These are phyloP conservation scores for Edolisoma coerulescens DNA, from an alignment of 2,113 vertebrate species.

Conservation along the genomic window DNA sequence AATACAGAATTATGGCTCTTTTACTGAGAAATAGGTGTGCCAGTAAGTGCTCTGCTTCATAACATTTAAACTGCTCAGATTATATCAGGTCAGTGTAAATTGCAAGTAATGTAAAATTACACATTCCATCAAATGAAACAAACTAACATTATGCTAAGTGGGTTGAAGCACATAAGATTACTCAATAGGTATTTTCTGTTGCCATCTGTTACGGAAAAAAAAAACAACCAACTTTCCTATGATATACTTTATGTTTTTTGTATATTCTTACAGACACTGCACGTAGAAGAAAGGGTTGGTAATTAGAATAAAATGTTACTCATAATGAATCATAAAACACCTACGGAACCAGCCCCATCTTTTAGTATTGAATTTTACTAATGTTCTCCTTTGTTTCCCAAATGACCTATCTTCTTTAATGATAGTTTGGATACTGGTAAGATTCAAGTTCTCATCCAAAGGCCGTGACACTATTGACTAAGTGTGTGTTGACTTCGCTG, in stretches of 20 bases:
- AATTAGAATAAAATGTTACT: conserved; percentile 37
- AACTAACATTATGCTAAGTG: conserved; percentile 15
- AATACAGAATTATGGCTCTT: neutral
- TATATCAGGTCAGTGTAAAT: neutral
- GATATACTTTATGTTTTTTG: neutral
- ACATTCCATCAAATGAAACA: conserved; percentile 23
- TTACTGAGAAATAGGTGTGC: neutral
- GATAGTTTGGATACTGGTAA: conserved; percentile 36
- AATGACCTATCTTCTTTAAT: conserved; percentile 41
- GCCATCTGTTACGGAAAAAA: conserved; percentile 37
- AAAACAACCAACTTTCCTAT: neutral
- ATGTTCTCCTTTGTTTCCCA: conserved; percentile 22
- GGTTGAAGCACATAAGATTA: neutral
- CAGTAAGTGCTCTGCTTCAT: neutral
- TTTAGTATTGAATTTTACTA: conserved; percentile 60
- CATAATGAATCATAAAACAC: conserved; percentile 30
- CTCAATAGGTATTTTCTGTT: conserved; percentile 28
- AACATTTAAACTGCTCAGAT: neutral
- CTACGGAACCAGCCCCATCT: conserved; percentile 1
- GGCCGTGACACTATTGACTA: conserved; percentile 76
- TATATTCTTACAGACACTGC: neutral
- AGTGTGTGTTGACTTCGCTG: conserved; percentile 83
- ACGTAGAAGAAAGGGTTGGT: neutral
- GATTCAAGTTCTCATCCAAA: conserved; percentile 56
- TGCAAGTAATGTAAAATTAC: neutral